Base-by-base conservation (phyloP, 1,140 invertebrate genomes). In the Zaprionus taronus region DNA sequence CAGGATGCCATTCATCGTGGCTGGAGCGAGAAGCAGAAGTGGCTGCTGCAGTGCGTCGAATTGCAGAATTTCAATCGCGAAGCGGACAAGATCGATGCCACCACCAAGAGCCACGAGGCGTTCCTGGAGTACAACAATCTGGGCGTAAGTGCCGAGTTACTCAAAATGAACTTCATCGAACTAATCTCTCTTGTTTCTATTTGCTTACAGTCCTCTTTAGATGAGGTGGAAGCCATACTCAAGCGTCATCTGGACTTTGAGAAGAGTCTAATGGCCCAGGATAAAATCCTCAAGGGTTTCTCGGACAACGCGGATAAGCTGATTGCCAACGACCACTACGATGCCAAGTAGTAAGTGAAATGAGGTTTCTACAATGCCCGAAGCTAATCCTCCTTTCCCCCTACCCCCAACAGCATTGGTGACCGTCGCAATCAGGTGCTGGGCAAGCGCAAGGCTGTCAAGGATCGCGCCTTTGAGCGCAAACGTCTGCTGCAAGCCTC, bases 211-310 rank as follows among this genome's bases (percentile, higher is more conserved):
- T 95, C 96, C 78, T 98, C 98, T 0, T 94, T 99, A 55, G 98
- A 99, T 93, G 98, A 98, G 83, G 98, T 99, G 7, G 98, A 99
- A 91, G 97, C 97, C 4, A 94, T 99, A 41, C 93, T 99, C 15
- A 99, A 99, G 93, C 95, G 98, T 55, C 99, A 99, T 87, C 95
- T 97, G 87, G 98, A 99, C 92, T 98, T 99, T 93, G 97, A 98
- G 86, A 98, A 97, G 83, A 98, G 97, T 22, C 94, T 99, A 4
- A 95, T 95, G 67, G 98, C 98, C 15, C 98, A 99, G 93, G 98
- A 99, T 91, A 98, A 99, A 80, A 95, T 98, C 60, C 91, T 99
- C 1, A 96, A 96, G 77, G 95, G 95, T 5, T 98, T 99, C 87
- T 96, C 95, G 83, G 97, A 98, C 77, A 96, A 96, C 58, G 98